These are phyloP conservation scores for Leptoteleia sp. DNA, from an alignment of 1,140 invertebrate genomes.

Conservation along the genomic window DNA sequence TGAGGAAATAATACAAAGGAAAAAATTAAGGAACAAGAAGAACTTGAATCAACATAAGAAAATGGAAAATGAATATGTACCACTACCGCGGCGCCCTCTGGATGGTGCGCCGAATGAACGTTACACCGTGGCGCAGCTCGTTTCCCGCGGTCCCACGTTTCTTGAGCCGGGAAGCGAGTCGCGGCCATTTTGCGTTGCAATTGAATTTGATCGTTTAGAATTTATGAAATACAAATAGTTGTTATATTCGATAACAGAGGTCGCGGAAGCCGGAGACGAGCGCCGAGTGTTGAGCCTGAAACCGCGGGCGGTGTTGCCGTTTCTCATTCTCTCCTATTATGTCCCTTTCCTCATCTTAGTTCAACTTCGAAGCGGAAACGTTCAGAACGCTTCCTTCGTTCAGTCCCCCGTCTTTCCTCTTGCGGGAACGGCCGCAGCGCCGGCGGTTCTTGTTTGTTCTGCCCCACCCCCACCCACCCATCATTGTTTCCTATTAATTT, in stretches of 20 bases:
- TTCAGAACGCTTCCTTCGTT: slow-evolving; percentile 16
- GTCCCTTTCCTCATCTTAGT: not conserved
- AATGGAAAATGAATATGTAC: slow-evolving; percentile 21
- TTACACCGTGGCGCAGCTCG: slow-evolving; percentile 50
- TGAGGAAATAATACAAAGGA: slow-evolving; percentile 10
- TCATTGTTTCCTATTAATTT: slow-evolving; percentile 35
- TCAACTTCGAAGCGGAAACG: slow-evolving; percentile 6
- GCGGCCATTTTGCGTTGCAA: slow-evolving; percentile 78
- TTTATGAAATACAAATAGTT: slow-evolving; percentile 80
- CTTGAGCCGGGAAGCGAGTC: slow-evolving; percentile 71
- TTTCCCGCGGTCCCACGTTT: slow-evolving; percentile 42
- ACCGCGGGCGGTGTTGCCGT: slow-evolving; percentile 37
- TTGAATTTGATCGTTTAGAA: slow-evolving; percentile 82
- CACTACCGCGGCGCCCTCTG: slow-evolving; percentile 53
- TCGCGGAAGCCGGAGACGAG: slow-evolving; percentile 71
- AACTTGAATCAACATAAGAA: slow-evolving; percentile 16
- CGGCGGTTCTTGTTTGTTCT: slow-evolving; percentile 23
- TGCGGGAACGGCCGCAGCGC: slow-evolving; percentile 15
- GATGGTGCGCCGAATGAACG: slow-evolving; percentile 56
- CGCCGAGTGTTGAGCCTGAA: slow-evolving; percentile 63
- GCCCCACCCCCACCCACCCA: not conserved
- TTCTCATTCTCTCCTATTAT: slow-evolving; percentile 1
- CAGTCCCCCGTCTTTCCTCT: not conserved
- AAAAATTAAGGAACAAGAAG: too few species aligned
- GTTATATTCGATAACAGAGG: slow-evolving; percentile 78